Conservation (phyloP, 2,113 vertebrate genomes). For the Hemiprocne comata region DNA sequence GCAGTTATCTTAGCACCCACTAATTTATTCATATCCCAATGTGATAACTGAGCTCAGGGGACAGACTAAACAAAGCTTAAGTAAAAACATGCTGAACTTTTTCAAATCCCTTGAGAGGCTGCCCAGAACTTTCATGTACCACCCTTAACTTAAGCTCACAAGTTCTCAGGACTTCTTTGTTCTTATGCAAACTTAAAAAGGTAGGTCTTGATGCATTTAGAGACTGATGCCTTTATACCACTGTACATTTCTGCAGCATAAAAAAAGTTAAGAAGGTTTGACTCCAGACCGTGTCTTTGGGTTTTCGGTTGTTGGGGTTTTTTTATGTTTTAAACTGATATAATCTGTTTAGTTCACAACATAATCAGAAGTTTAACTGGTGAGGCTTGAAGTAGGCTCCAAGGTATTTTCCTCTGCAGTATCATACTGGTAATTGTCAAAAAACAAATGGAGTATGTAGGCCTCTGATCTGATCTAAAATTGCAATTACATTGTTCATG, state of each 20-base stretch:
- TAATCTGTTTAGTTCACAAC: background rate
- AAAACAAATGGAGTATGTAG: background rate
- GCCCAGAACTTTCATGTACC: background rate
- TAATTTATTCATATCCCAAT: background rate
- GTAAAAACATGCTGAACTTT: background rate
- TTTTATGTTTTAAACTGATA: background rate
- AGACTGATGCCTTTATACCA: background rate
- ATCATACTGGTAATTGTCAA: background rate
- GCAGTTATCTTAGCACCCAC: background rate
- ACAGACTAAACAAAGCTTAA: slow-evolving; percentile 5
- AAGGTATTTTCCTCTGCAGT: background rate
- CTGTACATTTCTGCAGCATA: background rate
- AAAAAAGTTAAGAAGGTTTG: background rate
- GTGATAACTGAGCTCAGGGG: background rate
- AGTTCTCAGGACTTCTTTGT: background rate
- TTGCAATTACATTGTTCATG: background rate
- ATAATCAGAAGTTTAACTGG: background rate
- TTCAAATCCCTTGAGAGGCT: background rate
- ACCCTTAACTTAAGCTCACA: background rate
- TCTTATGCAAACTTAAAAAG: background rate
- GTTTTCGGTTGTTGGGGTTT: too few species aligned
- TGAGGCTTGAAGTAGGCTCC: background rate
- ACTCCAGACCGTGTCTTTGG: background rate
- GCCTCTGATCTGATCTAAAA: background rate
- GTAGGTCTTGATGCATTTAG: background rate